Conservation (phyloP, 1,140 invertebrate species). For the Neodiprion pinetum region DNA sequence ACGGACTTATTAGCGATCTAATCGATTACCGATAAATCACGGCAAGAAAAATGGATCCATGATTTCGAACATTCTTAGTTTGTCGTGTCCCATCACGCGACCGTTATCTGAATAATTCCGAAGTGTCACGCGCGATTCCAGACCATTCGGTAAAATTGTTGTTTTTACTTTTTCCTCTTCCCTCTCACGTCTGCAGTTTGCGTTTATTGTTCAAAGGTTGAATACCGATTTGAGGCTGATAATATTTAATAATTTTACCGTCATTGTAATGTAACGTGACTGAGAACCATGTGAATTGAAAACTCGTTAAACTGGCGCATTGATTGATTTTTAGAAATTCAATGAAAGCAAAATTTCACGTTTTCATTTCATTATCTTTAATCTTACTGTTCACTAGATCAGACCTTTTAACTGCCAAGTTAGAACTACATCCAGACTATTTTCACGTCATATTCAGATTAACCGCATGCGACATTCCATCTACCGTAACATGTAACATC, state of each 20-base stretch:
- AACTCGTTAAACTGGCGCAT: too few species aligned
- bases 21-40: not conserved
- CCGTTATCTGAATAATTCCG: not conserved
- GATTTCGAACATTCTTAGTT: not conserved
- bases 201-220: not conserved
- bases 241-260: too few species aligned
- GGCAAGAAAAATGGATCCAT: not conserved
- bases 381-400: too few species aligned
- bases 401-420: too few species aligned
- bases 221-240: not conserved
- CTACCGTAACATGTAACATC: too few species aligned
- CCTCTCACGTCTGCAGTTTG: not conserved
- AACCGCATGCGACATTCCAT: not conserved
- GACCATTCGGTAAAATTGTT: not conserved
- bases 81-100: not conserved
- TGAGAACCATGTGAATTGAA: too few species aligned
- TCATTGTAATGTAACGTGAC: too few species aligned
- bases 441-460: not conserved
- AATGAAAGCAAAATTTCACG: too few species aligned
- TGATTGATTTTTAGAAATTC: too few species aligned
- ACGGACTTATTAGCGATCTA: not conserved
- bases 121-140: not conserved
- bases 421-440: too few species aligned
- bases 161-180: not conserved
- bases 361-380: too few species aligned